These are phyloP conservation scores for Liopterus haemorrhoidalis DNA, from an alignment of 2,888 invertebrate species.

Conservation along the genomic window DNA sequence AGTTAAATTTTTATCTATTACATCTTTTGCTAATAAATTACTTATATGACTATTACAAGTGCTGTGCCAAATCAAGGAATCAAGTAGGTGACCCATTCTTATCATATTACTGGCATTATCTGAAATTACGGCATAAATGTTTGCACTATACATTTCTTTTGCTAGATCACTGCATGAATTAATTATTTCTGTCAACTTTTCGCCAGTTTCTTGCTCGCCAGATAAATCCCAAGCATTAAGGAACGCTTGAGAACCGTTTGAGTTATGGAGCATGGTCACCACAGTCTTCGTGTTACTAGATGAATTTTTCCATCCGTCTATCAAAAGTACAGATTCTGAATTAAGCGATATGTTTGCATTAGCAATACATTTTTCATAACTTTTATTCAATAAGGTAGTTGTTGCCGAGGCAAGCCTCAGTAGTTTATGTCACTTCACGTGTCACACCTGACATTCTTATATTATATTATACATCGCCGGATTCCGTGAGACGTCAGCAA, in stretches of 20 bases:
- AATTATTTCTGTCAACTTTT: slow-evolving; percentile 26
- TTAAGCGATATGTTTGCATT: no score
- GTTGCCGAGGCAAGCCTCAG: no score
- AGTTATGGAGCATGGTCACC: slow-evolving; percentile 17
- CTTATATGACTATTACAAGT: slow-evolving; percentile 32
- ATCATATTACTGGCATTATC: slow-evolving; percentile 33
- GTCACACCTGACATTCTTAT: no score
- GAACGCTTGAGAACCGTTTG: slow-evolving; percentile 19
- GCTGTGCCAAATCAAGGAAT: slow-evolving; percentile 27
- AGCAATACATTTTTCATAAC: no score
- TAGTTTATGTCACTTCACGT: no score
- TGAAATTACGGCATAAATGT: slow-evolving; percentile 31
- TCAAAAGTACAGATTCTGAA: no score
- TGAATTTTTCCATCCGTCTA: slow-evolving; percentile 27
- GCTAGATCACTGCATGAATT: slow-evolving; percentile 23
- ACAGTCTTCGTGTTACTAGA: slow-evolving; percentile 19
- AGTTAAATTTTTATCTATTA: slow-evolving; percentile 23
- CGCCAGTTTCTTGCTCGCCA: slow-evolving; percentile 16
- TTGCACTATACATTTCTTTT: slow-evolving; percentile 21
- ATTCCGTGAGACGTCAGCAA: no score
- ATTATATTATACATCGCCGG: no score
- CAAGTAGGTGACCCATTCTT: slow-evolving; percentile 26
- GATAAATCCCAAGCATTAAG: slow-evolving; percentile 28
- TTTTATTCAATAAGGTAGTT: no score
- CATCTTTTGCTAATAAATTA: slow-evolving; percentile 30